A percentile compares a stretch with the other conserved stretches of the same genome.
Conservation (phyloP, 2,888 invertebrate genomes). For the Stenurella melanura region DNA sequence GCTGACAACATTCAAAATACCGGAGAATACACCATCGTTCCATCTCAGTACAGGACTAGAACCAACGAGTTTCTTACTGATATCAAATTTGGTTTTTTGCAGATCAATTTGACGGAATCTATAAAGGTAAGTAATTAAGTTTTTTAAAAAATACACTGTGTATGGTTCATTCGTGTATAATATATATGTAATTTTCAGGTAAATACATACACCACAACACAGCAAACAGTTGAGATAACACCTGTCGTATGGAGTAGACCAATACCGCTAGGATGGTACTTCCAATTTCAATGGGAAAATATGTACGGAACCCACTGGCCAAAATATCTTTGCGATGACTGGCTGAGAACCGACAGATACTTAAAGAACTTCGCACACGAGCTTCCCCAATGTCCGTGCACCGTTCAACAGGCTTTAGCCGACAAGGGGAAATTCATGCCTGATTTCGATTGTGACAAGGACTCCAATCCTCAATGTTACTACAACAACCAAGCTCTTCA, state of each 20-base stretch:
- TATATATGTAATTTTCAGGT: conserved; percentile 38
- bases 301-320: conserved; percentile 89
- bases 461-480: conserved; percentile 90
- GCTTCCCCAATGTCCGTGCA: conserved; percentile 92
- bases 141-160: too few species aligned
- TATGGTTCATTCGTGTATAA: too few species aligned
- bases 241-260: conserved; percentile 91
- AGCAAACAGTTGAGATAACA: conserved; percentile 60
- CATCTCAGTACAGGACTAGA: conserved; percentile 82
- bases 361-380: conserved; percentile 90
- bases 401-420: conserved; percentile 89
- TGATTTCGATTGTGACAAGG: conserved; percentile 92
- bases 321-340: conserved; percentile 88
- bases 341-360: conserved; percentile 90
- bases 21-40: conserved; percentile 84
- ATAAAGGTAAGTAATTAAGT: conserved; percentile 57
- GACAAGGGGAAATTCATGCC: conserved; percentile 96
- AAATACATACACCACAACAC: conserved; percentile 49
- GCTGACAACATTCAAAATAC: conserved; percentile 74
- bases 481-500: conserved; percentile 93
- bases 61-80: conserved; percentile 83
- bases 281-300: conserved; percentile 90
- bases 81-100: conserved; percentile 90
- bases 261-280: conserved; percentile 95
- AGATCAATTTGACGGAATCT: conserved; percentile 90